Evolutionary conservation across 2,888 invertebrate species (phyloP), one percentile per base, ranked within the genome.

Genomic region (Acheta domesticus): DNA sequence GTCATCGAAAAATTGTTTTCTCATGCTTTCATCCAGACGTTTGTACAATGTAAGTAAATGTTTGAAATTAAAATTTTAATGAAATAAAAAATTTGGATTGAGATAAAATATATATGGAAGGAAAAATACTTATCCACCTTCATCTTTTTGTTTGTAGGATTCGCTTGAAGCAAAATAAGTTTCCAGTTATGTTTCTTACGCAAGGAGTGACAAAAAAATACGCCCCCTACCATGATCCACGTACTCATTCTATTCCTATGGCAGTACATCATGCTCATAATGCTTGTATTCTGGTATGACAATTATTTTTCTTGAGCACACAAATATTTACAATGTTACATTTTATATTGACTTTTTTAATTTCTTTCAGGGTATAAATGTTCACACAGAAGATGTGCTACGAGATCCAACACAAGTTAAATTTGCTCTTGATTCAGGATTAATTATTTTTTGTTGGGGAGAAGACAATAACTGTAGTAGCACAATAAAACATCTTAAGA

Each of bases 11-110:
- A 80, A 94, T 99, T 81, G 93, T 99, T 23, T 94, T 99, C 85
- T 97, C 97, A 0, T 96, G 96, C 84, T 99, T 99, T 87, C 96
- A 98, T 88, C 96, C 99, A 0, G 98, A 99, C 86, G 94, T 97
- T 83, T 98, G 98, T 86, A 92, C 94, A 2, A 95, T 98, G 95
- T 91, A 85, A 87, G 88, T 86, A n/a, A 62, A 62, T 36, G 36
- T 36, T 36, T 36, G 36, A 36, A 36, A 36, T 1, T 36, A n/a
- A n/a, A n/a, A n/a, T n/a, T n/a, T n/a, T n/a, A n/a, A n/a, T n/a
- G n/a, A n/a, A n/a, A 8, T 36, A 8, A 36, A 36, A 36, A 36
- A 8, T 36, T 21, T 74, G n/a, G 1, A 21, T 14, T n/a, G 11
- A 12, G 36, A 21, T 23, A 4, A 75, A 75, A 20, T 75, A 12